These are phyloP conservation scores for Buphagus erythrorhynchus DNA, from an alignment of 2,797 vertebrate genomes.

Conservation along the genomic window DNA sequence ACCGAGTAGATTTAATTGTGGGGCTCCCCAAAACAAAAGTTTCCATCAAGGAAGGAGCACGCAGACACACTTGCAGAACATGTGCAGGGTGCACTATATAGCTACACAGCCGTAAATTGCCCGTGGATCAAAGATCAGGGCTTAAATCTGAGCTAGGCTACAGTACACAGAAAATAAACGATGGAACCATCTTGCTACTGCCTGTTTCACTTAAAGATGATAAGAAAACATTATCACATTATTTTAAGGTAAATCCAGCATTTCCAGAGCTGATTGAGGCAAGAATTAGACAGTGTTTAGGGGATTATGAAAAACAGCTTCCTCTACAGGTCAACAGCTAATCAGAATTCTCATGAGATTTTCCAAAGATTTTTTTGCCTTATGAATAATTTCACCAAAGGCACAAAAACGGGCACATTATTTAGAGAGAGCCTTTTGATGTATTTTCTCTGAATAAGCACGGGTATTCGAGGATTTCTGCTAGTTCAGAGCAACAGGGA, in stretches of 20 bases:
- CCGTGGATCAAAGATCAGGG: slow-evolving; percentile 75
- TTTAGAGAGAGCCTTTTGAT: slow-evolving; percentile 97
- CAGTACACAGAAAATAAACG: slow-evolving; percentile 72
- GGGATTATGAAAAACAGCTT: slow-evolving; percentile 90
- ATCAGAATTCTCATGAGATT: slow-evolving; percentile 96
- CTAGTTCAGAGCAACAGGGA: slow-evolving; percentile 94
- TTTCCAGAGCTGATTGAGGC: slow-evolving; percentile 83
- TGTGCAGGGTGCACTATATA: not conserved
- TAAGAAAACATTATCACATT: slow-evolving; percentile 87
- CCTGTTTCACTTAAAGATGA: slow-evolving; percentile 80
- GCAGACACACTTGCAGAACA: not conserved
- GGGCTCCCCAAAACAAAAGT: not conserved
- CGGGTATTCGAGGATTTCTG: slow-evolving; percentile 95
- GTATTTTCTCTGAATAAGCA: slow-evolving; percentile 93
- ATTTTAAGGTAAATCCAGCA: slow-evolving; percentile 86
- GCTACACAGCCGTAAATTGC: slow-evolving; percentile 66
- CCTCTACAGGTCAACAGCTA: slow-evolving; percentile 97
- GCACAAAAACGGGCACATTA: slow-evolving; percentile 91
- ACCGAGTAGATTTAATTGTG: not conserved
- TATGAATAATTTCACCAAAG: slow-evolving; percentile 99
- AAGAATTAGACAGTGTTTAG: slow-evolving; percentile 85
- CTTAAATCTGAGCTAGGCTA: slow-evolving; percentile 70
- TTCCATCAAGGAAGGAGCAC: not conserved
- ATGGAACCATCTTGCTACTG: slow-evolving; percentile 75
- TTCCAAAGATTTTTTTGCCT: slow-evolving; percentile 88